These are phyloP conservation scores for Latheticus oryzae DNA, from an alignment of 2,888 invertebrate species.

Conservation along the genomic window DNA sequence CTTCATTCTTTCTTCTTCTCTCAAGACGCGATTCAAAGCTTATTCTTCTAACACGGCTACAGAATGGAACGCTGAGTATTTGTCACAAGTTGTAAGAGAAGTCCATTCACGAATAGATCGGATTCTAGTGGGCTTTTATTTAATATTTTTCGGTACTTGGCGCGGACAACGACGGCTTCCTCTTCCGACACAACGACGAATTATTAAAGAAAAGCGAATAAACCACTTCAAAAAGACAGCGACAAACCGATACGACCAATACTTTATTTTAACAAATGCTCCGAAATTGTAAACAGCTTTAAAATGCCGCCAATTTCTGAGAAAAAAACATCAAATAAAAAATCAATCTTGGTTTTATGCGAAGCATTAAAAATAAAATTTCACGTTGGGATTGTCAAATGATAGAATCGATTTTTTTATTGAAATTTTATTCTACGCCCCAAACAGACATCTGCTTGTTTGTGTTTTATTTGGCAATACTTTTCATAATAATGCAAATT, in stretches of 20 bases:
- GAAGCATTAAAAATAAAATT: too few relatives aligned
- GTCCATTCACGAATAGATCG: conserved; percentile 50
- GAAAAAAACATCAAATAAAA: neutral
- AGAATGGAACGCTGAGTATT: conserved; percentile 58
- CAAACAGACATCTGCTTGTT: conserved; percentile 1
- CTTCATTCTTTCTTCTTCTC: too few relatives aligned
- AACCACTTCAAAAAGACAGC: conserved; percentile 27
- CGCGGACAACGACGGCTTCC: conserved; percentile 31
- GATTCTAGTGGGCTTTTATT: conserved; percentile 51
- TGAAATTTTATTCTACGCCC: too few relatives aligned
- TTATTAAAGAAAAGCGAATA: conserved; percentile 23
- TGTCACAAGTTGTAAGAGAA: conserved; percentile 55
- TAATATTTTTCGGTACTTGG: conserved; percentile 52
- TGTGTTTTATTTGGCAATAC: conserved; percentile 9
- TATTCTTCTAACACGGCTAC: conserved; percentile 49
- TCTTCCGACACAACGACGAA: conserved; percentile 26
- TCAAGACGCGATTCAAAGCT: conserved; percentile 55
- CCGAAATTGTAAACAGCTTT: too few relatives aligned
- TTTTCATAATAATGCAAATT: conserved; percentile 35
- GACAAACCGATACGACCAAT: conserved; percentile 8
- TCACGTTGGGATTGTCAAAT: too few relatives aligned
- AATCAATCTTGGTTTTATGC: too few relatives aligned
- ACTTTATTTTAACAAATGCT: too few relatives aligned
- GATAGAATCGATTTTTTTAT: too few relatives aligned
- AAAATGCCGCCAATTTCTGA: conserved; percentile 9